A percentile compares a stretch with the other conserved stretches of the same genome.
Evolutionary conservation across 2,113 vertebrate species (phyloP).

Genomic region (Rattus norvegicus): DNA sequence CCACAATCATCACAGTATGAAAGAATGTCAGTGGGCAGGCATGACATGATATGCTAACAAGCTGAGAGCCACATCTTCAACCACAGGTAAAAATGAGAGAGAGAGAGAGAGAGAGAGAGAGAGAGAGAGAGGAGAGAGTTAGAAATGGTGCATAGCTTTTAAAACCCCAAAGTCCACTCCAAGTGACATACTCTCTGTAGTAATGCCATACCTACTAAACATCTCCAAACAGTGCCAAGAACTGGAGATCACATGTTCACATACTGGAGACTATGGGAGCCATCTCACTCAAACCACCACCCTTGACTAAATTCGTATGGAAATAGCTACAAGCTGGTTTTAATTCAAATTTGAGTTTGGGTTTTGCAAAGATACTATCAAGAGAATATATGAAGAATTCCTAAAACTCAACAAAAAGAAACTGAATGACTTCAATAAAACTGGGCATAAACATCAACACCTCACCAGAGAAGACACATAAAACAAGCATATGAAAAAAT

Average conservation of each 20-base stretch:
- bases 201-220: neutral
- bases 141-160: neutral
- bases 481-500: neutral
- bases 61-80: neutral
- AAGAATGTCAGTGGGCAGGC: neutral
- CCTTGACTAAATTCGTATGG: neutral
- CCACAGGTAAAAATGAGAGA: neutral
- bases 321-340: neutral
- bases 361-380: neutral
- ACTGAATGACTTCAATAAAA: neutral
- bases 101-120: neutral
- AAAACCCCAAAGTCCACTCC: neutral
- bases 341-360: neutral
- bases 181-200: neutral
- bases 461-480: neutral
- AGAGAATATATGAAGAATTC: conserved; percentile 24
- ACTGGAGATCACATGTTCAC: neutral
- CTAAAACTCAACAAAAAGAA: conserved; percentile 13
- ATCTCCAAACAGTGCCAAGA: neutral
- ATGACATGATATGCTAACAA: neutral
- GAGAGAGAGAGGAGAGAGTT: neutral
- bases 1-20: neutral
- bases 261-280: neutral
- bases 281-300: neutral
- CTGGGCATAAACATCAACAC: neutral